Conservation (phyloP, 2,888 invertebrate species). For the Leptopilina syphax region DNA sequence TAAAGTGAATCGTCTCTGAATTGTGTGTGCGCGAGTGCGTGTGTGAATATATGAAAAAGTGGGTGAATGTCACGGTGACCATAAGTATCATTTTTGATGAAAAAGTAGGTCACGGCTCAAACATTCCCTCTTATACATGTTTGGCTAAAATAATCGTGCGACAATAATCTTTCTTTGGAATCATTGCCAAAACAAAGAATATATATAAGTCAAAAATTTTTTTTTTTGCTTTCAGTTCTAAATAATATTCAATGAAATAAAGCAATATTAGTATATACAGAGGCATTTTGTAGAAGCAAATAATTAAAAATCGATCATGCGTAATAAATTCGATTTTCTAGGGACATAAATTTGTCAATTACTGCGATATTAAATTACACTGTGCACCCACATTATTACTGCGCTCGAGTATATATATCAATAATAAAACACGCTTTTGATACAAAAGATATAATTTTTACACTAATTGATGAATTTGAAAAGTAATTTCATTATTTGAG, state of each 20-base stretch:
- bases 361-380: not conserved
- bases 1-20: slow-evolving; percentile 22
- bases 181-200: slow-evolving; percentile 10
- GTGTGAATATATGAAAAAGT: slow-evolving; percentile 49
- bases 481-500: not conserved
- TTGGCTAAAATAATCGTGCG: slow-evolving; percentile 16
- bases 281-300: not conserved
- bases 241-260: not conserved
- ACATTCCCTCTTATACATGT: slow-evolving; percentile 30
- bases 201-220: no score
- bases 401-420: no score
- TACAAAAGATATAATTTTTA: not conserved
- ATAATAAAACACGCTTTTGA: not conserved
- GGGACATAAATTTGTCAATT: slow-evolving; percentile 10
- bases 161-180: slow-evolving; percentile 31
- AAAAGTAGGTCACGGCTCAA: slow-evolving; percentile 64
- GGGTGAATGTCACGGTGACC: slow-evolving; percentile 60
- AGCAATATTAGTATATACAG: not conserved
- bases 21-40: not conserved
- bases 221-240: no score
- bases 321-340: not conserved
- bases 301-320: slow-evolving; percentile 4
- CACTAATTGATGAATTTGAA: not conserved
- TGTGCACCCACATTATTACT: not conserved
- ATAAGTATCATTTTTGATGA: slow-evolving; percentile 41